Conservation (phyloP, 2,888 invertebrate species). For the Cryptophagus acutangulus region DNA sequence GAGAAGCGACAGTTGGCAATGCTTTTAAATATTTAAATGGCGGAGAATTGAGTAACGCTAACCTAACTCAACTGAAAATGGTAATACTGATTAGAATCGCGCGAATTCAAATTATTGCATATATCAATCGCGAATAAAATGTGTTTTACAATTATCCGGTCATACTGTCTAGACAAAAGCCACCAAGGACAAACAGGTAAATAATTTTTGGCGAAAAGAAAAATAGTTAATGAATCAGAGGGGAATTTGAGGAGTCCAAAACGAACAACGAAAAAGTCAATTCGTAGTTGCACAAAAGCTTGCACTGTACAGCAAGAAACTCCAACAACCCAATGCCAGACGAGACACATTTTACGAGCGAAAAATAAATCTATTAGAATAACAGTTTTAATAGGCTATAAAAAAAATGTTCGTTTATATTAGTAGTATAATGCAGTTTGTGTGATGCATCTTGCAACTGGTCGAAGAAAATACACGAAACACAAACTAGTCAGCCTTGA, state of each 20-base stretch:
- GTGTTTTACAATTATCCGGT: constrained; percentile 27
- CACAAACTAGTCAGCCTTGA: constrained; percentile 27
- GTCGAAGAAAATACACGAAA: constrained; percentile 29
- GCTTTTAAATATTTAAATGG: no score
- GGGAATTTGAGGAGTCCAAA: no score
- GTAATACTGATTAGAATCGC: no score
- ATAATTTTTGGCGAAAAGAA: not conserved
- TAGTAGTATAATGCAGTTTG: constrained; percentile 2
- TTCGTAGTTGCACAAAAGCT: no score
- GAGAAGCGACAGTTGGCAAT: no score
- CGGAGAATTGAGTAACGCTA: no score
- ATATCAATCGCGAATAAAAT: no score
- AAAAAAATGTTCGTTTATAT: constrained; percentile 13
- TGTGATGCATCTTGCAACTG: constrained; percentile 20
- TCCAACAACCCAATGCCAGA: no score
- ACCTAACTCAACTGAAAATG: no score
- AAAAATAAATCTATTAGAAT: not conserved
- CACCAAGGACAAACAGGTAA: constrained; percentile 13
- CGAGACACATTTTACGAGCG: not conserved
- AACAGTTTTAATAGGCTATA: not conserved
- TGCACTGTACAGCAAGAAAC: no score
- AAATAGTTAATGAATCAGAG: not conserved
- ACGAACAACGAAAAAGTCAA: no score
- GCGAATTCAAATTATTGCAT: no score
- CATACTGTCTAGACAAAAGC: constrained; percentile 33